These are phyloP conservation scores for Anableps anableps DNA, from an alignment of 2,797 vertebrate genomes.

Conservation along the genomic window DNA sequence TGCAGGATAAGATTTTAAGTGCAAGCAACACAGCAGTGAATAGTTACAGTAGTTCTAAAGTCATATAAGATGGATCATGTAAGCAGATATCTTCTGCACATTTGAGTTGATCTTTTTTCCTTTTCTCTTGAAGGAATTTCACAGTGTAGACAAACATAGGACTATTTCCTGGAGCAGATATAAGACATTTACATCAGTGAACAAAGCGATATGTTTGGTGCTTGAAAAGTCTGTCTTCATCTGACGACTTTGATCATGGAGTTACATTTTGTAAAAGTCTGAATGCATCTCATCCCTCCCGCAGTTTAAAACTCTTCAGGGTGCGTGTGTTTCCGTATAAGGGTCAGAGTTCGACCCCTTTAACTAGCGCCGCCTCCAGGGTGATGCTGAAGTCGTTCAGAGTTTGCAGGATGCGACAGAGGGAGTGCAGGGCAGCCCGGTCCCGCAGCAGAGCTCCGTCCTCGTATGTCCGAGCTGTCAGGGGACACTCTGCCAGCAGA, in stretches of 20 bases:
- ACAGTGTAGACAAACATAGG: constrained; percentile 78
- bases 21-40: constrained; percentile 70
- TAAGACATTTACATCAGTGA: constrained; percentile 68
- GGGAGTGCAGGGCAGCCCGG: constrained; percentile 86
- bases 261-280: constrained; percentile 44
- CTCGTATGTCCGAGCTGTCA: constrained; percentile 90
- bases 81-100: constrained; percentile 46
- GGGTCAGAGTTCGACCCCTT: constrained; percentile 93
- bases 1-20: constrained; percentile 74
- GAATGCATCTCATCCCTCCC: constrained; percentile 18
- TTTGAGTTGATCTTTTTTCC: constrained; percentile 49
- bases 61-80: constrained; percentile 40
- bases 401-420: constrained; percentile 90
- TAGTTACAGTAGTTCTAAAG: constrained; percentile 41
- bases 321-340: constrained; percentile 3
- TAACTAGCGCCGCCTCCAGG: constrained; percentile 92
- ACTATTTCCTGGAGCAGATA: constrained; percentile 71
- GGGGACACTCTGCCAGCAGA: constrained; percentile 87
- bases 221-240: constrained; percentile 38
- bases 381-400: constrained; percentile 92
- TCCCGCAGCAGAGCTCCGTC: constrained; percentile 92
- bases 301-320: constrained; percentile 19
- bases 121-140: constrained; percentile 63
- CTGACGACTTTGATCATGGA: constrained; percentile 35
- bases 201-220: constrained; percentile 68